Percentiles rank a stretch among this genome's conserved stretches.
phyloP scores from a whole-genome alignment of 2,797 vertebrate species.

The Botia almorhae region DNA sequence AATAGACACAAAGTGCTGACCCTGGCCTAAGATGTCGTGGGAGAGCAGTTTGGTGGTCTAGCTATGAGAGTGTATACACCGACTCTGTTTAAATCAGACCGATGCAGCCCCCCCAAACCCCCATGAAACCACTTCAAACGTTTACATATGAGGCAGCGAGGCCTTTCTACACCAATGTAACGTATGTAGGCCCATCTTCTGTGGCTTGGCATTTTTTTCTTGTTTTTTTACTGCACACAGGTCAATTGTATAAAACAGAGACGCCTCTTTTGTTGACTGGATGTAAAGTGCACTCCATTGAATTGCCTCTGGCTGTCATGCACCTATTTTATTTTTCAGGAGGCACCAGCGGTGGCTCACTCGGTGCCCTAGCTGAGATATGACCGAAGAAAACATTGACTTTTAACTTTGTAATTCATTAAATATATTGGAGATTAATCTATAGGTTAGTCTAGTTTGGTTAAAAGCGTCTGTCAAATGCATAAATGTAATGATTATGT shows the following conservation, averaged over 20 bases:
- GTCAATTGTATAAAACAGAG: slow-evolving; percentile 2
- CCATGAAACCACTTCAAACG: slow-evolving; percentile 54
- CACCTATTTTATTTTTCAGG: not conserved
- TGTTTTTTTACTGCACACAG: not conserved
- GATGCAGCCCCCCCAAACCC: slow-evolving; percentile 10
- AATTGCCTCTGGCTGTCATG: not conserved
- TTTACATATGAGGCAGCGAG: slow-evolving; percentile 39
- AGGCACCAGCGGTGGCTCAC: not conserved
- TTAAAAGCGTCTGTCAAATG: no score
- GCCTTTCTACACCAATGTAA: slow-evolving; percentile 32
- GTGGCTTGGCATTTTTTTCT: not conserved
- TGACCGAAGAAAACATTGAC: not conserved
- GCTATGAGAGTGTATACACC: slow-evolving; percentile 57
- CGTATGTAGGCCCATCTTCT: slow-evolving; percentile 22
- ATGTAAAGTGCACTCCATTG: not conserved
- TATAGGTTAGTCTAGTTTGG: no score
- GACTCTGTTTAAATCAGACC: slow-evolving; percentile 52
- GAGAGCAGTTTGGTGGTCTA: slow-evolving; percentile 57
- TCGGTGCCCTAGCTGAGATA: not conserved
- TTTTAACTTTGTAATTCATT: not conserved
- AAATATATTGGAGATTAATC: no score
- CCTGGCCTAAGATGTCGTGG: slow-evolving; percentile 60
- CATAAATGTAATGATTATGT: no score
- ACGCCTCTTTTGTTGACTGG: not conserved
- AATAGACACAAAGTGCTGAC: slow-evolving; percentile 28